Evolutionary conservation across 1,140 invertebrate species (phyloP), one percentile per base, ranked within the genome.

Genomic region (Drosophila biarmipes): DNA sequence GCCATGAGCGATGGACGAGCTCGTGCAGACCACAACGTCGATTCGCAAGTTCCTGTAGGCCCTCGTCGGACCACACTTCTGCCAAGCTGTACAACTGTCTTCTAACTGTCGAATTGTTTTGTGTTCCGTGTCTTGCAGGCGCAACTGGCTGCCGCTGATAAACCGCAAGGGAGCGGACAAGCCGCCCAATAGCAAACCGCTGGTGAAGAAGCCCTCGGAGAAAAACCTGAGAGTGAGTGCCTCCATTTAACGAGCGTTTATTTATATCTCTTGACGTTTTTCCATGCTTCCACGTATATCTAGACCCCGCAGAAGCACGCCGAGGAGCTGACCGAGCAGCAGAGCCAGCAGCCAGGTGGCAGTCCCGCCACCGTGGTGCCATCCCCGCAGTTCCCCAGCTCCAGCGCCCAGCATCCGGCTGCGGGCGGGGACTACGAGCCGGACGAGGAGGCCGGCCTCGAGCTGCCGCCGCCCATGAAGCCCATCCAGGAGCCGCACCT

Each of bases 391-490:
- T 85, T 87, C 73, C 81, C 80, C 52, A 63, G 53, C 56, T 92
- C 92, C 66, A 74, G 49, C 54, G 7, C 29, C 29, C 74, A 63
- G 27, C 45, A 34, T 21, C 66, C 61, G 19, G 75, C 63, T 27
- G 53, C 80, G 85, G 34, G 92, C 91, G 51, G 71, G 19, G 93
- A 94, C 48, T 93, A 93, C 68, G 95, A 95, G 91, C 95, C 95
- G 45, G 95, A 95, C 63, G 96, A 97, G 78, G 96, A 96, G 73
- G 96, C 95, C 63, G 96, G 95, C 34, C 94, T 96, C 35, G 97
- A 98, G 93, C 93, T 98, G 77, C 98, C 98, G 34, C 98, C 98
- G 24, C 98, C 98, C 3, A 99, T 98, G 98, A 97, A 97, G 92
- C 97, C 98, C 6, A 97, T 98, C 80, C 96, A 97, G 84, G 96